Conservation (phyloP, 2,797 vertebrate genomes). For the Manis javanica region DNA sequence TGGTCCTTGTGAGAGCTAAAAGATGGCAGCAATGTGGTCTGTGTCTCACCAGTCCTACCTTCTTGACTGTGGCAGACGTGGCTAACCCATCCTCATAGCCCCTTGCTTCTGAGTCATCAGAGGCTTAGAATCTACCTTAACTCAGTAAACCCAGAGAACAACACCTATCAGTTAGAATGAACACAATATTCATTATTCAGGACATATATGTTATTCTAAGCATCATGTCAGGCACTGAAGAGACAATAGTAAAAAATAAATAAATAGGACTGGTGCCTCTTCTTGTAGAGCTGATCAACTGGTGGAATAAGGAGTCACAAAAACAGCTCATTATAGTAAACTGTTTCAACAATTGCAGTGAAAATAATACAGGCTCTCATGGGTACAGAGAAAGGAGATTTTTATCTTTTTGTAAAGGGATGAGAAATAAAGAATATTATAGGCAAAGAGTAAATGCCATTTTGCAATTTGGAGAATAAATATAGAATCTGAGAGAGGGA, state of each 20-base stretch:
- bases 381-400: not conserved
- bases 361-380: not conserved
- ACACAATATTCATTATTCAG: not conserved
- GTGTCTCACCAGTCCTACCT: not conserved
- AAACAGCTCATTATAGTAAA: not conserved
- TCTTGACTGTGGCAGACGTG: not conserved
- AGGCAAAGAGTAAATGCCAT: not conserved
- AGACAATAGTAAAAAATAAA: not conserved
- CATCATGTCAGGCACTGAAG: not conserved
- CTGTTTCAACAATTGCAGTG: not conserved
- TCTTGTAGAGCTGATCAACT: not conserved
- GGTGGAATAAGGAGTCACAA: not conserved
- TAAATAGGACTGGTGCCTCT: not conserved
- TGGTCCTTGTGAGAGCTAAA: not conserved
- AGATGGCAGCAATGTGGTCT: fast-evolving
- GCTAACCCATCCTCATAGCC: not conserved
- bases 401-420: not conserved
- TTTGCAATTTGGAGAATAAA: not conserved
- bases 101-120: not conserved
- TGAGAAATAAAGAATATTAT: not conserved
- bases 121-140: not conserved
- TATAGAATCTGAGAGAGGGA: not conserved
- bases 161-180: not conserved
- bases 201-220: not conserved
- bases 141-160: not conserved